Conservation (phyloP, 2,113 vertebrate species). For the Phaetusa simplex region DNA sequence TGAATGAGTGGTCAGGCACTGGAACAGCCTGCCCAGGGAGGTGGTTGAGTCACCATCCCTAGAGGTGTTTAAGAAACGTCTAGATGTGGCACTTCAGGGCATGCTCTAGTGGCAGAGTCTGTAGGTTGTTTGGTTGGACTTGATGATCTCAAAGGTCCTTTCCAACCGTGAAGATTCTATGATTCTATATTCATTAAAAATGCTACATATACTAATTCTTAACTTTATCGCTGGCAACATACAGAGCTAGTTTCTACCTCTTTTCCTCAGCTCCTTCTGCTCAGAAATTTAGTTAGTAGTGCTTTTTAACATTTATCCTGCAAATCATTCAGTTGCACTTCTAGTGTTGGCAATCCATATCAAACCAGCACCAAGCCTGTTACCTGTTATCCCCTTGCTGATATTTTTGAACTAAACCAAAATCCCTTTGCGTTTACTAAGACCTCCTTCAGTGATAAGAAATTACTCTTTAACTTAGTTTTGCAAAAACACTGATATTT, state of each 20-base stretch:
- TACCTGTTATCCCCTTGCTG: neutral
- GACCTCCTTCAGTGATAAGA: neutral
- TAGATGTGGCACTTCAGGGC: no score
- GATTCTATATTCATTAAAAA: neutral
- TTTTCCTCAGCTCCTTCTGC: neutral
- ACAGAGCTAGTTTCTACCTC: neutral
- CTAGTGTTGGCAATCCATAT: neutral
- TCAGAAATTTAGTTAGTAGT: neutral
- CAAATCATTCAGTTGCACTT: neutral
- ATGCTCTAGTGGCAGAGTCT: no score
- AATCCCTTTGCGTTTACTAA: neutral
- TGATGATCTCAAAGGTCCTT: no score
- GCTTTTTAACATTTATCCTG: neutral
- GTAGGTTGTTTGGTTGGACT: no score
- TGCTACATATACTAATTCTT: fast-evolving
- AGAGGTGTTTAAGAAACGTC: no score
- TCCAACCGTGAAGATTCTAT: no score
- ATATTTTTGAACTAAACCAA: neutral
- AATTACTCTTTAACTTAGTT: neutral
- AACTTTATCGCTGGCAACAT: neutral
- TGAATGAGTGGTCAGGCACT: no score
- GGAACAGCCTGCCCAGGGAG: no score
- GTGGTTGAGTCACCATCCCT: no score
- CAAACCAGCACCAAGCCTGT: fast-evolving
- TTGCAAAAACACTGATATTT: neutral